These are phyloP conservation scores for Smittia sp. DNA, from an alignment of 2,888 invertebrate genomes.

Conservation along the genomic window DNA sequence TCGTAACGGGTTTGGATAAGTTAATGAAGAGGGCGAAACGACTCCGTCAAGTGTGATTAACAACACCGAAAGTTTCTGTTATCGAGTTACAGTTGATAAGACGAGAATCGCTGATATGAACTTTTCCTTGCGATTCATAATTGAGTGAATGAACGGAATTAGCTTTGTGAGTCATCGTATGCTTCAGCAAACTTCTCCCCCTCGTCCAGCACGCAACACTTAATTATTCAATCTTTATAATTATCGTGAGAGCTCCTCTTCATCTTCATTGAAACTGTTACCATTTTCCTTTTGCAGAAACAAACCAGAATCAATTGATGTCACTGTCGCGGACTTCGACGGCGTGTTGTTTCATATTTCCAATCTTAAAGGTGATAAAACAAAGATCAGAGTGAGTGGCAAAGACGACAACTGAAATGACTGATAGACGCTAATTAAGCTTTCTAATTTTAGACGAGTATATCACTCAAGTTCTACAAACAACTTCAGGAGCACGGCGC, in stretches of 20 bases:
- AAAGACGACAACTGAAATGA: neutral
- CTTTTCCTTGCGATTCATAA: neutral
- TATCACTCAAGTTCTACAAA: conserved; percentile 96
- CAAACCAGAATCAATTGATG: conserved; percentile 94
- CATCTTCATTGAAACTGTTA: neutral
- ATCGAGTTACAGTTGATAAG: neutral
- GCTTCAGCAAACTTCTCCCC: neutral
- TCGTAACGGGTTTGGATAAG: too few relatives aligned
- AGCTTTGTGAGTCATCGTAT: neutral
- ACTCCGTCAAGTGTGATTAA: too few relatives aligned
- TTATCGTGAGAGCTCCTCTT: neutral
- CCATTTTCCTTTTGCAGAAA: conserved; percentile 62
- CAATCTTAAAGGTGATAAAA: conserved; percentile 93
- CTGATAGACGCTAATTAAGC: neutral
- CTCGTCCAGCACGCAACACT: neutral
- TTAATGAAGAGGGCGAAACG: too few relatives aligned
- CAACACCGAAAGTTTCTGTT: too few relatives aligned
- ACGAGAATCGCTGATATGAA: neutral
- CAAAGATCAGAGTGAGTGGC: conserved; percentile 87
- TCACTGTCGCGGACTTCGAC: conserved; percentile 96
- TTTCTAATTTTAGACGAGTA: conserved; percentile 76
- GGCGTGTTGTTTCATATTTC: conserved; percentile 98
- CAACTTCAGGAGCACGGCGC: conserved; percentile 98
- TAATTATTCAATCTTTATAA: neutral
- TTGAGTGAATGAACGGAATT: neutral